A percentile compares a stretch with the other conserved stretches of the same genome.
phyloP scores from a whole-genome alignment of 2,113 vertebrate species.

The Scophthalmus maximus region DNA sequence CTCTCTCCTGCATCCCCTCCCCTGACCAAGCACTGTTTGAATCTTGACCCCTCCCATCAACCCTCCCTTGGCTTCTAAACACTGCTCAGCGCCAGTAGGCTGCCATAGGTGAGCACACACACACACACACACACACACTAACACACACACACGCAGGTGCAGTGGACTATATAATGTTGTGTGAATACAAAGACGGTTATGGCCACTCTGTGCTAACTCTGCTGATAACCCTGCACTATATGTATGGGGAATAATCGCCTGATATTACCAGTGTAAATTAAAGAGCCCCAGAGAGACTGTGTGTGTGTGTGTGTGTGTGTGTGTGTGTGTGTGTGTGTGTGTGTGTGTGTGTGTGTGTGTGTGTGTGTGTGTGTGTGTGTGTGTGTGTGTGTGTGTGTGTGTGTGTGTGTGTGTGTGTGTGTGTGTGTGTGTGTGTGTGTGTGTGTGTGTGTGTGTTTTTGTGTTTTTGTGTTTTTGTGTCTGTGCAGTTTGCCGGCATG shows the following conservation, averaged over 20 bases:
- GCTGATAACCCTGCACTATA: slow-evolving; percentile 76
- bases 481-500: slow-evolving; percentile 32
- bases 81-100: slow-evolving; percentile 61
- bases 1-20: slow-evolving; percentile 66
- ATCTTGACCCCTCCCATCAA: slow-evolving; percentile 75
- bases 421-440: too few relatives aligned
- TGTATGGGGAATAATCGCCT: slow-evolving; percentile 75
- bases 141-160: slow-evolving; percentile 54
- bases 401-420: too few relatives aligned
- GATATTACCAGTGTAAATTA: slow-evolving; percentile 79
- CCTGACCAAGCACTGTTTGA: slow-evolving; percentile 73
- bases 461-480: slow-evolving; percentile 39
- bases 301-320: slow-evolving; percentile 26
- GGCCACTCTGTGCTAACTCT: slow-evolving; percentile 58
- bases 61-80: slow-evolving; percentile 68
- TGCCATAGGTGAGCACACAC: slow-evolving; percentile 58
- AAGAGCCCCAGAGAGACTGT: slow-evolving; percentile 64
- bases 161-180: slow-evolving; percentile 61
- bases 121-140: slow-evolving; percentile 46
- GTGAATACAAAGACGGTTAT: slow-evolving; percentile 63
- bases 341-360: slow-evolving; percentile 37
- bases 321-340: slow-evolving; percentile 29
- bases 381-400: slow-evolving; percentile 22
- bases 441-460: slow-evolving; percentile 12
- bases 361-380: slow-evolving; percentile 30